Evolutionary conservation across 2,797 vertebrate genomes (phyloP).

Genomic region (Prionace glauca): DNA sequence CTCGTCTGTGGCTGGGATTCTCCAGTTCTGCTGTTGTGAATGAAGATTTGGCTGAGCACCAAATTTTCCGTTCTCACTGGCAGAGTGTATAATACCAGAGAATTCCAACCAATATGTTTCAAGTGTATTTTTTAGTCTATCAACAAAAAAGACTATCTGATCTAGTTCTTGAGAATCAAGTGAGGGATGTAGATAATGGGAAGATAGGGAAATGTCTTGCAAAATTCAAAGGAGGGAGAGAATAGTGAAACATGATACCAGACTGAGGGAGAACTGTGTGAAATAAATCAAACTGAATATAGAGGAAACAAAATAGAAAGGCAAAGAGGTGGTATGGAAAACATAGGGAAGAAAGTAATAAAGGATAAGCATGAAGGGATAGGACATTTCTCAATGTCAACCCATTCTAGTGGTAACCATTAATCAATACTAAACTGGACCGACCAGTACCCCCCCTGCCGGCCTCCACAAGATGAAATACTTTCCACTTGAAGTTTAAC

Average conservation of each 20-base stretch:
- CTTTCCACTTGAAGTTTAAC: not conserved
- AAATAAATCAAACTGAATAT: not conserved
- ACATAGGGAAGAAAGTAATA: not conserved
- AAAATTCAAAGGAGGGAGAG: not conserved
- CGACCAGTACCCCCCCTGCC: not conserved
- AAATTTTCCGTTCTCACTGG: too few relatives aligned
- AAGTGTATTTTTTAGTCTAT: not conserved
- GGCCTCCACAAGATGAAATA: not conserved
- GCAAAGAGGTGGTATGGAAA: not conserved
- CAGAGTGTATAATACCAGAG: too few relatives aligned
- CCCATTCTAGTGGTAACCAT: not conserved
- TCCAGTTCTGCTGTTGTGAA: too few relatives aligned
- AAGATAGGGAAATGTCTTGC: not conserved
- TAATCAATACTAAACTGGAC: not conserved
- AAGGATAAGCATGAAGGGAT: not conserved
- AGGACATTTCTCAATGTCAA: not conserved
- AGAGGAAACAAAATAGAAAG: not conserved
- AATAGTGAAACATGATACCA: not conserved
- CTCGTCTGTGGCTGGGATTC: too few relatives aligned
- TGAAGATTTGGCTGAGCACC: too few relatives aligned
- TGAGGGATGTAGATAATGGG: not conserved
- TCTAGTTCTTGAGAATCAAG: not conserved
- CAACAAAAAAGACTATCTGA: not conserved
- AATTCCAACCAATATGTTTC: not conserved
- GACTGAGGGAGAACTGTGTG: not conserved